Evolutionary conservation across 1,140 invertebrate species (phyloP).

Genomic region (Halyomorpha halys): DNA sequence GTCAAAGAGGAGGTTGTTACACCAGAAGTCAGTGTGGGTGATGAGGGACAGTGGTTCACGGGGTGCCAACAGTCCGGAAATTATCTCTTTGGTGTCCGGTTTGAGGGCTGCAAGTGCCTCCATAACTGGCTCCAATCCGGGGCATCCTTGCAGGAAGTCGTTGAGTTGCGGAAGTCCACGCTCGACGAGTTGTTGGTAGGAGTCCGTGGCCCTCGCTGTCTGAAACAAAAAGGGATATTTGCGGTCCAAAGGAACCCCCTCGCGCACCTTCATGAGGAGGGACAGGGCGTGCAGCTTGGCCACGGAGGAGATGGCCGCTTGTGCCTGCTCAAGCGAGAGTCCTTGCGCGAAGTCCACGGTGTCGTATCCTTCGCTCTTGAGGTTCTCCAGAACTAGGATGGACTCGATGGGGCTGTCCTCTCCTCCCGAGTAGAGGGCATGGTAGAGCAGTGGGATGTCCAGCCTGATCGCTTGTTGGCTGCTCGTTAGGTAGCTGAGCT

Average conservation of each 20-base stretch:
- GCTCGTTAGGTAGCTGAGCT: slow-evolving; percentile 36
- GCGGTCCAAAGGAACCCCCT: slow-evolving; percentile 46
- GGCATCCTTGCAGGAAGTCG: slow-evolving; percentile 52
- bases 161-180: slow-evolving; percentile 60
- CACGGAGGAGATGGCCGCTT: slow-evolving; percentile 54
- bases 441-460: slow-evolving; percentile 51
- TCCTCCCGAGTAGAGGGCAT: slow-evolving; percentile 47
- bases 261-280: slow-evolving; percentile 51
- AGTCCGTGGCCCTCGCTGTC: slow-evolving; percentile 59
- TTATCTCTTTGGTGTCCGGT: slow-evolving; percentile 48
- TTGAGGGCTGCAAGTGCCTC: slow-evolving; percentile 43
- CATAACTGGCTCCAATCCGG: slow-evolving; percentile 45
- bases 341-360: slow-evolving; percentile 54
- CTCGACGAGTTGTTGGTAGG: slow-evolving; percentile 63
- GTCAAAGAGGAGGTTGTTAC: slow-evolving; percentile 63
- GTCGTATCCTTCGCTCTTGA: slow-evolving; percentile 43
- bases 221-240: slow-evolving; percentile 63
- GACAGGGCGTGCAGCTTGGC: slow-evolving; percentile 60
- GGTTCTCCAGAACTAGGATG: slow-evolving; percentile 52
- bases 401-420: slow-evolving; percentile 48
- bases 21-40: slow-evolving; percentile 74
- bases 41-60: slow-evolving; percentile 55
- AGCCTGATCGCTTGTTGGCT: slow-evolving; percentile 36
- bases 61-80: slow-evolving; percentile 51
- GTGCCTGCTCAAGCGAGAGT: slow-evolving; percentile 50